These are phyloP conservation scores for Leucophenga montana DNA, from an alignment of 2,888 invertebrate genomes.

Conservation along the genomic window DNA sequence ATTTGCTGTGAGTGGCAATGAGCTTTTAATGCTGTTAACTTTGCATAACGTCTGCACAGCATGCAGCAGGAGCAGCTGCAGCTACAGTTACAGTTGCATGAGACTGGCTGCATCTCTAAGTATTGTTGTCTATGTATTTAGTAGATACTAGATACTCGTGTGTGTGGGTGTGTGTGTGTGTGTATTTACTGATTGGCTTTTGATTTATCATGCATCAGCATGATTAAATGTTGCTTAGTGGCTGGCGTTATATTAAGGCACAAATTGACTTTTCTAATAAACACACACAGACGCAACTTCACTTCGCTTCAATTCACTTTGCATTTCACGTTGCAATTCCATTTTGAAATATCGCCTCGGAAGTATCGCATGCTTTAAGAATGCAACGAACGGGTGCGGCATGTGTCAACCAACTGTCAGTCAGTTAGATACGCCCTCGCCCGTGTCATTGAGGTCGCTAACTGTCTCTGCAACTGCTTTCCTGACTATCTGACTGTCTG, in stretches of 20 bases:
- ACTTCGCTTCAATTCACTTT: neutral
- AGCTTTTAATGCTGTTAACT: slow-evolving; percentile 35
- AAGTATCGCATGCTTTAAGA: slow-evolving; percentile 47
- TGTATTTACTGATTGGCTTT: slow-evolving; percentile 47
- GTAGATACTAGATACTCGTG: no score
- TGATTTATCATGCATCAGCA: slow-evolving; percentile 61
- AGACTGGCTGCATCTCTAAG: no score
- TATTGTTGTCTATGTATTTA: slow-evolving; percentile 19
- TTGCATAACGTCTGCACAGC: slow-evolving; percentile 7
- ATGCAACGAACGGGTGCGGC: slow-evolving; percentile 70
- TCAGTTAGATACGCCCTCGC: slow-evolving; percentile 81
- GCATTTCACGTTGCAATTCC: neutral
- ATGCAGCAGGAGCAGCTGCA: no score
- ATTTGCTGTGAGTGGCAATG: slow-evolving; percentile 40
- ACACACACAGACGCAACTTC: slow-evolving; percentile 15
- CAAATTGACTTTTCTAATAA: slow-evolving; percentile 22
- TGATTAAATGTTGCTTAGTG: slow-evolving; percentile 63
- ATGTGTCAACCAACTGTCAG: slow-evolving; percentile 77
- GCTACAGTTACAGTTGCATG: no score
- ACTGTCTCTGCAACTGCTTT: no score
- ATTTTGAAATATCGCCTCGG: slow-evolving; percentile 10
- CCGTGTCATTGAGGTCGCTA: slow-evolving; percentile 84
- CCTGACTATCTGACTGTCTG: no score
- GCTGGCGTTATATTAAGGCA: slow-evolving; percentile 25
- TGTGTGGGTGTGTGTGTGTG: neutral